Conservation (phyloP, 1,140 invertebrate genomes). For the Nixonia krombeini region DNA sequence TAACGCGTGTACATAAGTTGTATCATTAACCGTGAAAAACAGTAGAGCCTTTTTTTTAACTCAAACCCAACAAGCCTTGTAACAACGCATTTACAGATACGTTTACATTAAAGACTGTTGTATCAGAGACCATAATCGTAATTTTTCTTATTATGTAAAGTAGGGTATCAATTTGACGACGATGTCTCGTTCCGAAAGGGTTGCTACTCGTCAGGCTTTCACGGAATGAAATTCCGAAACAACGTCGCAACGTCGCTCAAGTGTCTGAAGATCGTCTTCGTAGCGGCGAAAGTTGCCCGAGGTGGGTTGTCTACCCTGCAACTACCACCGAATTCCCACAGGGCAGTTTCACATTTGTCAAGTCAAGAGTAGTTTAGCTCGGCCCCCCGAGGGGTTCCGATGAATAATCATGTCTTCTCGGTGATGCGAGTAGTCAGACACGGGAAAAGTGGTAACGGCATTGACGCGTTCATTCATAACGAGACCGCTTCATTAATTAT, state of each 20-base stretch:
- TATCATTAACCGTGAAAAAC: too few species aligned
- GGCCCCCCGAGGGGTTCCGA: neutral
- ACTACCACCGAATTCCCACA: constrained; percentile 3
- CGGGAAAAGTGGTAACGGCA: neutral
- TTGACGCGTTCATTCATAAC: constrained; percentile 6
- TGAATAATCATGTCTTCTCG: neutral
- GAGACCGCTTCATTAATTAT: constrained; percentile 2
- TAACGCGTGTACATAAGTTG: too few species aligned
- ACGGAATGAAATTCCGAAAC: constrained; percentile 52
- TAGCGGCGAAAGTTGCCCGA: neutral
- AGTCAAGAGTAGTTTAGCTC: constrained; percentile 10
- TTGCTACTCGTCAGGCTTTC: constrained; percentile 43
- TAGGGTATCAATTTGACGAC: too few species aligned
- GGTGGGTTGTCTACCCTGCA: neutral
- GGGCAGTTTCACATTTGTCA: constrained; percentile 7
- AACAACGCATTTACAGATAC: too few species aligned
- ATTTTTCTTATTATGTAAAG: too few species aligned
- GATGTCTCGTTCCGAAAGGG: too few species aligned
- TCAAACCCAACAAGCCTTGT: too few species aligned
- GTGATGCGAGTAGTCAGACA: neutral
- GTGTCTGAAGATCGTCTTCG: constrained; percentile 1
- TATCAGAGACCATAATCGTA: too few species aligned
- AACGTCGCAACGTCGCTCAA: constrained; percentile 20
- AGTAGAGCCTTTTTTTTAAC: too few species aligned
- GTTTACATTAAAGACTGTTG: too few species aligned